A percentile compares a stretch with the other conserved stretches of the same genome.
These are phyloP conservation scores for Ammodytes dubius DNA, from an alignment of 2,113 vertebrate genomes.

Conservation along the genomic window DNA sequence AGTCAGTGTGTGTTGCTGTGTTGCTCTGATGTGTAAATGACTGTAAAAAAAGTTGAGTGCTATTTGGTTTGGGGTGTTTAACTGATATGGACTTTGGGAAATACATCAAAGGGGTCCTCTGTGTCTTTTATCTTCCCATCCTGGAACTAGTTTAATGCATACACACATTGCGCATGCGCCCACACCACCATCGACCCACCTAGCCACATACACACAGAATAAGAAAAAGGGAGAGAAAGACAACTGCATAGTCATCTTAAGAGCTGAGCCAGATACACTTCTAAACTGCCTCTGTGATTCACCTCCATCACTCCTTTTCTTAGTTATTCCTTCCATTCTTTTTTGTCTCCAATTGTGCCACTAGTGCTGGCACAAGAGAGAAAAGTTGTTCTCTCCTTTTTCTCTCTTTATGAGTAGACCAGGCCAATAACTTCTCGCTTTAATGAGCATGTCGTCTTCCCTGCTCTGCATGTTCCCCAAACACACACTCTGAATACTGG, in stretches of 20 bases:
- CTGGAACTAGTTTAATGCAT: constrained; percentile 52
- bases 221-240: constrained; percentile 4
- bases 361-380: constrained; percentile 42
- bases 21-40: constrained; percentile 69
- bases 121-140: constrained; percentile 67
- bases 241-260: constrained; percentile 29
- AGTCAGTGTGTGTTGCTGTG: constrained; percentile 37
- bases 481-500: constrained; percentile 36
- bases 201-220: constrained; percentile 10
- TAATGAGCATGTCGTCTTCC: constrained; percentile 70
- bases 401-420: constrained; percentile 42
- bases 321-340: constrained; percentile 22
- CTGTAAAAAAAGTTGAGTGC: constrained; percentile 46
- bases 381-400: constrained; percentile 38
- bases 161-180: not conserved
- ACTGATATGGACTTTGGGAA: constrained; percentile 62
- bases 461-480: constrained; percentile 50
- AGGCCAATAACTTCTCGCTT: constrained; percentile 66
- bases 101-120: constrained; percentile 57
- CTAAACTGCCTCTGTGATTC: constrained; percentile 13
- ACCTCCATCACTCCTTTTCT: constrained; percentile 42
- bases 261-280: constrained; percentile 34
- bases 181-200: constrained; percentile 10
- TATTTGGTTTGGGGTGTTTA: constrained; percentile 67
- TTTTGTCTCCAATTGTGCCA: constrained; percentile 46